Base-by-base conservation (phyloP, 2,888 invertebrate genomes). In the Hypena proboscidalis region DNA sequence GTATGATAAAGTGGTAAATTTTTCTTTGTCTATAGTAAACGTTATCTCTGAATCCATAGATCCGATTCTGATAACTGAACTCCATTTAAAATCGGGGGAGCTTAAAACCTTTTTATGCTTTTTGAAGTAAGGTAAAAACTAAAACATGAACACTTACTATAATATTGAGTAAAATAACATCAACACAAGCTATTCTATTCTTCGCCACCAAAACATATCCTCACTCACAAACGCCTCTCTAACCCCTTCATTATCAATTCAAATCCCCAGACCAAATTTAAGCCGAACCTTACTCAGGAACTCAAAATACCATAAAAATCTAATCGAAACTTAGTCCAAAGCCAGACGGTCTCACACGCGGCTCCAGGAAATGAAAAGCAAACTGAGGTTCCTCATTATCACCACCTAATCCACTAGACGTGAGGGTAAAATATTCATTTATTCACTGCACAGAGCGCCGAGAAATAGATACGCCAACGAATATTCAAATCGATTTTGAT, bases 321-420 rank as follows among this genome's bases (percentile, higher is more conserved):
- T 57, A 70, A 73, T 71, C 58, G 53, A 54, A 71, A 67, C 59
- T 66, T 64, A 58, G 53, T 46, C 67, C 54, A 49, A 55, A 57
- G 46, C 60, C 49, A 48, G 59, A 48, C 50, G 53, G 61, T 64
- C 62, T 44, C 61, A 54, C 52, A 68, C 69, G 69, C 67, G 53
- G 64, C 51, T 45, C 43, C 27, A 47, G 70, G 67, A 71, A 77
- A 83, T 81, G 75, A 74, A 83, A 83, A 77, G 82, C 75, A 81
- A 83, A 82, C 80, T 53, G 50, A 37, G 53, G 57, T 51, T 49
- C 58, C 70, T 73, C 74, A 74, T 78, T 72, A 78, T 73, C 77
- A 69, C 66, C 49, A 54, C 60, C 70, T 80, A 75, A 79, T 80
- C 71, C 68, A 15, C 42, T 52, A 63, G 69, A 70, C 71, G 73